phyloP scores from a whole-genome alignment of 1,140 invertebrate species.

The Drosophila lini region DNA sequence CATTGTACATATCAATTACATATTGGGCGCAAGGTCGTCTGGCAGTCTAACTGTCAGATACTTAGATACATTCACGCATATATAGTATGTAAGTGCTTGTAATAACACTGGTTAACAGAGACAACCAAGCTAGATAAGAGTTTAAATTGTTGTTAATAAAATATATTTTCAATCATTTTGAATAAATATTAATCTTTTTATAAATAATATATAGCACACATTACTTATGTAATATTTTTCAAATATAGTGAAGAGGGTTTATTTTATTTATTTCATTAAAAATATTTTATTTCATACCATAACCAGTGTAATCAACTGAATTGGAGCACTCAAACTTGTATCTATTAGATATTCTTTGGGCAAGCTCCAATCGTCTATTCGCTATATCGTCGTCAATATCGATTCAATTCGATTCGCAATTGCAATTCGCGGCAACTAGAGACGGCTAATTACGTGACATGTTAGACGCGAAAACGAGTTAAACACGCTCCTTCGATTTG shows the following conservation, averaged over 20 bases:
- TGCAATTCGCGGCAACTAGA: conserved; percentile 22
- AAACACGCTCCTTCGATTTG: conserved; percentile 55
- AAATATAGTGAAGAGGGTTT: no score
- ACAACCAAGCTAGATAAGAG: no score
- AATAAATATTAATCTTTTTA: no score
- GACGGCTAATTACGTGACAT: conserved; percentile 75
- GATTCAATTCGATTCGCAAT: conserved; percentile 24
- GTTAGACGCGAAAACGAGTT: conserved; percentile 72
- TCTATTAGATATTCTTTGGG: conserved; percentile 52
- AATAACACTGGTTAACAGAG: neutral
- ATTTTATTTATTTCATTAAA: no score
- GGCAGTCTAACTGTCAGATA: conserved; percentile 48
- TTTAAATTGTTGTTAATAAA: no score
- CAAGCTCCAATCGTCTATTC: conserved; percentile 15
- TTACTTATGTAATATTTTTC: no score
- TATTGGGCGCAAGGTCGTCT: conserved; percentile 71
- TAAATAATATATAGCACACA: no score
- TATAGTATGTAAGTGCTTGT: conserved; percentile 14
- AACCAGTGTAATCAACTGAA: conserved; percentile 38
- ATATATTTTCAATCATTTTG: no score
- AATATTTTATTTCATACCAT: no score
- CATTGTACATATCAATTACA: conserved; percentile 62
- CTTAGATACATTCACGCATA: conserved; percentile 14
- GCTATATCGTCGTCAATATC: conserved; percentile 7
- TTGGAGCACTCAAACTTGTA: conserved; percentile 18